Conservation (phyloP, 1,140 invertebrate species). For the Probaryconus sp. region DNA sequence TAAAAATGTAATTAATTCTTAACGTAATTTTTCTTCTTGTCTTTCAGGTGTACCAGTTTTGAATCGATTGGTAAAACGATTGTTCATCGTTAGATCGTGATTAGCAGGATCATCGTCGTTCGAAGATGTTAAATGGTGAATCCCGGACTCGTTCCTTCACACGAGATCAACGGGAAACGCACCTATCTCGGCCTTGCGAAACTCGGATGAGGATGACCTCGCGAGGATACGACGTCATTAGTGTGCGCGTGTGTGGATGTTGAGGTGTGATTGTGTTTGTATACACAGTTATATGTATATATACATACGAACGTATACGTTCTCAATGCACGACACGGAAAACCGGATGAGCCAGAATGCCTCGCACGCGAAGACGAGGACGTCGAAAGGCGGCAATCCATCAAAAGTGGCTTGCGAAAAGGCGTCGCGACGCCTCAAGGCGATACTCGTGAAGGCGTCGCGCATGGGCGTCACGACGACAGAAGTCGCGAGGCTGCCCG, state of each 20-base stretch:
- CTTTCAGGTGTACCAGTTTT: too few relatives aligned
- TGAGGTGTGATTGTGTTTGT: conserved; percentile 32
- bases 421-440: conserved; percentile 69
- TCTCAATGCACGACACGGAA: conserved; percentile 54
- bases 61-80: too few relatives aligned
- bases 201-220: conserved; percentile 16
- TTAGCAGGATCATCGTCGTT: conserved; percentile 28
- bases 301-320: conserved; percentile 29
- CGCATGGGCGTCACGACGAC: conserved; percentile 67
- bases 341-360: conserved; percentile 60
- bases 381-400: conserved; percentile 67
- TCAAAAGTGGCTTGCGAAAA: conserved; percentile 76
- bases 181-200: not conserved
- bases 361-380: conserved; percentile 67
- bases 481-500: conserved; percentile 70
- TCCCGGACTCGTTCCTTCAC: not conserved
- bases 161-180: conserved; percentile 4
- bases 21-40: too few relatives aligned
- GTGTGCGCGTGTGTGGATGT: conserved; percentile 37
- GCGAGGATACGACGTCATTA: conserved; percentile 22
- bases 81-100: too few relatives aligned
- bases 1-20: too few relatives aligned
- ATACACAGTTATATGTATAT: conserved; percentile 44
- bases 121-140: conserved; percentile 35
- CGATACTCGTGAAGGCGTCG: conserved; percentile 72